Base-by-base conservation (phyloP, 2,888 invertebrate species). In the Acronicta aceris region DNA sequence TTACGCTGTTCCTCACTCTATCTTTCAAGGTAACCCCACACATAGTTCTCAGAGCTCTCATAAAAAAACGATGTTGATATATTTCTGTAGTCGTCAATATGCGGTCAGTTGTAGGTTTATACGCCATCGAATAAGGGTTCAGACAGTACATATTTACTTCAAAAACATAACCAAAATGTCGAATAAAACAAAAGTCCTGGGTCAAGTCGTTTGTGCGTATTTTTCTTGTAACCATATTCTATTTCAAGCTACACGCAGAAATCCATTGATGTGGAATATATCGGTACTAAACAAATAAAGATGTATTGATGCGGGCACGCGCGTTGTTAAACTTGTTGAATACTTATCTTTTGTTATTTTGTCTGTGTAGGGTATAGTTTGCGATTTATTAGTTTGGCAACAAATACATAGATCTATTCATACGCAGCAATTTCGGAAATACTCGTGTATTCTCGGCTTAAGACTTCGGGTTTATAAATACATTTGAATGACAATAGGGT, bases 251-350 rank as follows among this genome's bases (percentile, higher is more conserved):
- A 38, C 13, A 38, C 38, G n/a, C n/a, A 13, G 38, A 38, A 38
- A 38, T 6, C 38, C 2, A 38, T 38, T 38, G 38, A 38, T n/a
- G 38, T 38, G 38, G 38, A 38, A 38, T 38, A 38, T n/a, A 38
- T 38, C n/a, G n/a, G 38, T 38, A n/a, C 38, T 38, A n/a, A 38
- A 38, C 38, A 38, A 38, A 38, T 38, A 38, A 6, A 38, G 36
- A 5, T n/a, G n/a, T 38, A 38, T n/a, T 38, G n/a, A n/a, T 38
- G n/a, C n/a, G 38, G 38, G 38, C n/a, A 13, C 3, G 13, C 36
- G n/a, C n/a, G n/a, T n/a, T n/a, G 13, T n/a, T 7, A 7, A 38
- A 38, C 38, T 38, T 38, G 38, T 38, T 38, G n/a, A 38, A 38
- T 38, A 38, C 38, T n/a, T 38, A 38, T 38, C 38, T 38, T 38